A percentile compares a stretch with the other conserved stretches of the same genome.
Evolutionary conservation across 2,888 invertebrate species (phyloP).

Genomic region (Calephelis perditalis): DNA sequence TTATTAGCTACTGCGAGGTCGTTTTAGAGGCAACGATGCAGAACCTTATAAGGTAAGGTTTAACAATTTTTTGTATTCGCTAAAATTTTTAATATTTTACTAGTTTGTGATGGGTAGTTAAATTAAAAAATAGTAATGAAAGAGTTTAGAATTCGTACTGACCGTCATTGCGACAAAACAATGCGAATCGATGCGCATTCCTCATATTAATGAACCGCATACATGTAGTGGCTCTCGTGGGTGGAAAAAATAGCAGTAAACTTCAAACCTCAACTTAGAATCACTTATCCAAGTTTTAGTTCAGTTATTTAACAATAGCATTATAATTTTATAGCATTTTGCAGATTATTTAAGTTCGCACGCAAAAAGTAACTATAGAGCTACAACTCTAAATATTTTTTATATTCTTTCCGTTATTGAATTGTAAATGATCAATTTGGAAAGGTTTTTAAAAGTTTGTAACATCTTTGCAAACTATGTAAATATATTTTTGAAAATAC

Average conservation of each 20-base stretch:
- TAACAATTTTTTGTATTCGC: slow-evolving; percentile 6
- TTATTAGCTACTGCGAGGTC: slow-evolving; percentile 32
- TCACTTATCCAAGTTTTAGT: too few relatives aligned
- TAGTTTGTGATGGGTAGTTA: not conserved
- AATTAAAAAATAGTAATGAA: slow-evolving; percentile 8
- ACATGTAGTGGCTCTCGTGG: slow-evolving; percentile 14
- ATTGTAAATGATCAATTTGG: too few relatives aligned
- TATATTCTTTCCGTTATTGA: too few relatives aligned
- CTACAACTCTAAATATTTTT: too few relatives aligned
- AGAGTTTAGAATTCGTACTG: slow-evolving; percentile 18
- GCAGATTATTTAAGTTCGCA: too few relatives aligned
- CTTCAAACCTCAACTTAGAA: too few relatives aligned
- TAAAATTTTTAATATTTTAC: slow-evolving; percentile 13
- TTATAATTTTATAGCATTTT: too few relatives aligned
- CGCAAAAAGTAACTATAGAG: too few relatives aligned
- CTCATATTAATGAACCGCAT: slow-evolving; percentile 26
- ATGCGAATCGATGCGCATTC: slow-evolving; percentile 22
- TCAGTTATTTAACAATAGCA: too few relatives aligned
- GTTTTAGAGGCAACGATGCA: slow-evolving; percentile 50
- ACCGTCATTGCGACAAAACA: slow-evolving; percentile 29
- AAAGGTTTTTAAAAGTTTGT: too few relatives aligned
- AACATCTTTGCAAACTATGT: too few relatives aligned
- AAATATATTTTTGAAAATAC: too few relatives aligned
- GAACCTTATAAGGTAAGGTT: slow-evolving; percentile 55
- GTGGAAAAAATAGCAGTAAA: slow-evolving; percentile 17